A percentile compares a stretch with the other conserved stretches of the same genome.
Evolutionary conservation across 2,888 invertebrate genomes (phyloP).

Genomic region (Drosophila austrosaltans): DNA sequence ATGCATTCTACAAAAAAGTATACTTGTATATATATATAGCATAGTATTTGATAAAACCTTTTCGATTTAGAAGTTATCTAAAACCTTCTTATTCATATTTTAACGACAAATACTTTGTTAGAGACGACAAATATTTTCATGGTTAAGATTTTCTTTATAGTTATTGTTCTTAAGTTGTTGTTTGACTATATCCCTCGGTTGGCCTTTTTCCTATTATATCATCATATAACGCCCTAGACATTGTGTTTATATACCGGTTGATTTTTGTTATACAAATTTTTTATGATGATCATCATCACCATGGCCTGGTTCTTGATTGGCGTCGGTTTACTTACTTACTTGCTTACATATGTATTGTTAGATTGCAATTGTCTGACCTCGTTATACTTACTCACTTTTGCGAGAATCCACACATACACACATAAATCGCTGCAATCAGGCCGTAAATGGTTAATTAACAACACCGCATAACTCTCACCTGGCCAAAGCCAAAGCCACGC

Average conservation of each 20-base stretch:
- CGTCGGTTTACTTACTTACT: conserved; percentile 18
- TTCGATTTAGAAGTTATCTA: background rate
- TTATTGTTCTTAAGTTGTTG: no score
- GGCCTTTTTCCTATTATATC: background rate
- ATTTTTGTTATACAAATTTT: background rate
- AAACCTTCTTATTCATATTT: no score
- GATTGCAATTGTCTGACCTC: conserved; percentile 54
- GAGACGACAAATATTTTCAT: no score
- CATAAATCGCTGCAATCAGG: conserved; percentile 59
- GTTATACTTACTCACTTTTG: conserved; percentile 40
- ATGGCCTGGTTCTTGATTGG: conserved; percentile 14
- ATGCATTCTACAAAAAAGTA: background rate
- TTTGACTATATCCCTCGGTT: background rate
- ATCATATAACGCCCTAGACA: background rate
- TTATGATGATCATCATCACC: conserved; percentile 30
- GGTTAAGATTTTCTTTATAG: no score
- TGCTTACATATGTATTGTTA: conserved; percentile 15
- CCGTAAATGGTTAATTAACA: conserved; percentile 76
- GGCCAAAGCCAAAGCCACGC: conserved; percentile 36
- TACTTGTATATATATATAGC: background rate
- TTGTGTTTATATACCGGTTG: background rate
- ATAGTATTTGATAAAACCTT: background rate
- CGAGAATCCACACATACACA: conserved; percentile 4
- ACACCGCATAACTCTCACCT: conserved; percentile 75
- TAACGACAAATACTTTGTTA: no score